phyloP scores from a whole-genome alignment of 2,888 invertebrate species.

The Lysandra bellargus region DNA sequence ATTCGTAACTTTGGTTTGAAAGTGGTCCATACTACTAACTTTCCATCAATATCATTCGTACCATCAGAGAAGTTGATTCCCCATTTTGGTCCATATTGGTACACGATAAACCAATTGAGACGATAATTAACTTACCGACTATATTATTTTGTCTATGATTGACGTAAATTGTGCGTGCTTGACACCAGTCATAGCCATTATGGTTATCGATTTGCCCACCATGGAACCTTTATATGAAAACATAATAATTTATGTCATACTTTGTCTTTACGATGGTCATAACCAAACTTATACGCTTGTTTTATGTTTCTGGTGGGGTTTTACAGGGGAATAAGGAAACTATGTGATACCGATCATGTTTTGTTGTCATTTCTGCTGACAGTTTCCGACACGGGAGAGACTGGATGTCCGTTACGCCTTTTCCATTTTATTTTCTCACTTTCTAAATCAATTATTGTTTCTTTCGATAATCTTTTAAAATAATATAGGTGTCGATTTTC shows the following conservation, averaged over 20 bases:
- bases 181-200: no score
- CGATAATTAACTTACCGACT: no score
- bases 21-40: no score
- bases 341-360: slow-evolving; percentile 9
- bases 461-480: no score
- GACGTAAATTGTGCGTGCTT: no score
- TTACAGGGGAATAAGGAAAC: slow-evolving; percentile 2
- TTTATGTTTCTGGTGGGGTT: not conserved
- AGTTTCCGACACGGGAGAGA: not conserved
- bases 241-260: not conserved
- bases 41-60: no score
- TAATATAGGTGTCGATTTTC: no score
- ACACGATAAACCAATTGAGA: no score
- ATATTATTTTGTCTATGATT: no score
- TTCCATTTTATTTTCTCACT: not conserved
- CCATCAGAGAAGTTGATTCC: no score
- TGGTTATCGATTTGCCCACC: not conserved
- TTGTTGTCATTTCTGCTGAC: not conserved
- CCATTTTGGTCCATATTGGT: no score
- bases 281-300: not conserved
- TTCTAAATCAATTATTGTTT: not conserved
- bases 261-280: not conserved
- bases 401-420: slow-evolving; percentile 15
- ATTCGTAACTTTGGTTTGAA: no score
- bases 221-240: not conserved